A percentile compares a stretch with the other conserved stretches of the same genome.
Conservation (phyloP, 2,888 invertebrate species). For the Macrosoma leucophasiata region DNA sequence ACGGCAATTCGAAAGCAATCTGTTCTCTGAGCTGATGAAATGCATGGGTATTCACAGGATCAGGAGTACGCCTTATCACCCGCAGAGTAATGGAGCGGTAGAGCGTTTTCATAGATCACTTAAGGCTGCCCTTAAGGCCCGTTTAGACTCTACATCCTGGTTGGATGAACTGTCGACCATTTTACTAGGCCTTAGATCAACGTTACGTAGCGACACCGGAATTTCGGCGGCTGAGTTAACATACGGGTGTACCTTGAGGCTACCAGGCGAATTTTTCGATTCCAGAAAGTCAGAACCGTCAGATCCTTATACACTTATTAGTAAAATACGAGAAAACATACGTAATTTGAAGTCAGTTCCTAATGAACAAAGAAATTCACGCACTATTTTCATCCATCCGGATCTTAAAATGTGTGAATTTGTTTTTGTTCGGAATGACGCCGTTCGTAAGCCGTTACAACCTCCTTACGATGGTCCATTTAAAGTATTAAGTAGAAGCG, state of each 20-base stretch:
- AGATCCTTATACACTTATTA: not conserved
- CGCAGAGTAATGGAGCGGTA: not conserved
- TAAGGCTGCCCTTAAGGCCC: slow-evolving; percentile 2
- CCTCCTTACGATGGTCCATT: slow-evolving; percentile 12
- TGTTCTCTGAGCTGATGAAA: slow-evolving; percentile 11
- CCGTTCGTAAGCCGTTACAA: slow-evolving; percentile 10
- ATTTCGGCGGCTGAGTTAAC: slow-evolving; percentile 12
- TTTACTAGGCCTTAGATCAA: slow-evolving; percentile 5
- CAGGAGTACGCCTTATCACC: not conserved
- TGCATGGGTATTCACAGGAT: too few relatives aligned
- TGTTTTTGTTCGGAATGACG: slow-evolving; percentile 9
- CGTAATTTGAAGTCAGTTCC: not conserved
- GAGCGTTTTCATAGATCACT: slow-evolving; percentile 1
- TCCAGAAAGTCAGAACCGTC: not conserved
- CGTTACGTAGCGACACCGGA: not conserved
- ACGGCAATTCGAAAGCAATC: slow-evolving; percentile 4
- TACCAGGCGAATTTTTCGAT: slow-evolving; percentile 11
- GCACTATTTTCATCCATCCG: not conserved
- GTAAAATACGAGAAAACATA: not conserved
- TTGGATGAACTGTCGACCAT: slow-evolving; percentile 4
- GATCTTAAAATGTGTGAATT: not conserved
- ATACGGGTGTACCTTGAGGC: not conserved
- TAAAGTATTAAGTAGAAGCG: slow-evolving; percentile 3
- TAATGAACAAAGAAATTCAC: not conserved
- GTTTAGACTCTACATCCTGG: not conserved